Conservation (phyloP, 2,113 vertebrate species). For the Gymnarchus niloticus region DNA sequence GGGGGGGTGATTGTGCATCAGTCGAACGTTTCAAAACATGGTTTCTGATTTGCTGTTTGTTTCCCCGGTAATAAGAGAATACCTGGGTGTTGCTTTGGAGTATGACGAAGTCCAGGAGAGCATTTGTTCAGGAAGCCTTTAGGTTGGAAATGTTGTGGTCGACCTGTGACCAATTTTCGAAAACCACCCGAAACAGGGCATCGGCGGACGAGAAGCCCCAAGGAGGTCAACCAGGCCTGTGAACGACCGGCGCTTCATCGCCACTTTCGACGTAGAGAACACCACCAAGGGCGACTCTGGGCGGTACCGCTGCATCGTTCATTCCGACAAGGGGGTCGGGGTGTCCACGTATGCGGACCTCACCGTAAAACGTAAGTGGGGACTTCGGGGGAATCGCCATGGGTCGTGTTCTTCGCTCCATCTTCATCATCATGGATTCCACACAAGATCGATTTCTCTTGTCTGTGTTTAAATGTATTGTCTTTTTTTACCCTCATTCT, state of each 20-base stretch:
- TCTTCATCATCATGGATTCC: not conserved
- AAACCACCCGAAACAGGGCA: slow-evolving; percentile 56
- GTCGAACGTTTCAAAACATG: not conserved
- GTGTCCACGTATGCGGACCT: slow-evolving; percentile 87
- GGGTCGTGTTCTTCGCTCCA: not conserved
- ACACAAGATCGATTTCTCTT: not conserved
- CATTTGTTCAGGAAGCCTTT: not conserved
- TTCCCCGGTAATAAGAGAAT: not conserved
- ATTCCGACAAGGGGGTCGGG: slow-evolving; percentile 79
- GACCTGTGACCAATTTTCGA: not conserved
- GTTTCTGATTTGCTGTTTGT: not conserved
- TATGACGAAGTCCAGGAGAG: not conserved
- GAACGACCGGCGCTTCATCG: slow-evolving; percentile 74
- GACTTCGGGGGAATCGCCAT: not conserved
- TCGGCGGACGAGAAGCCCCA: slow-evolving; percentile 66
- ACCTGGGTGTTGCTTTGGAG: not conserved
- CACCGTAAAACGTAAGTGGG: slow-evolving; percentile 84
- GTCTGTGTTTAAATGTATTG: not conserved
- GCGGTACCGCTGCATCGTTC: slow-evolving; percentile 87
- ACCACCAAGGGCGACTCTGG: slow-evolving; percentile 81
- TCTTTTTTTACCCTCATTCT: not conserved
- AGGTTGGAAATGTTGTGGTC: not conserved
- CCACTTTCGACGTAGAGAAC: slow-evolving; percentile 81
- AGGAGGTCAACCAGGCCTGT: slow-evolving; percentile 76
- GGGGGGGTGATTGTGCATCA: too few species aligned